A percentile compares a stretch with the other conserved stretches of the same genome.
Evolutionary conservation across 1,140 invertebrate species (phyloP).

Genomic region (Fragariocoptes setiger): DNA sequence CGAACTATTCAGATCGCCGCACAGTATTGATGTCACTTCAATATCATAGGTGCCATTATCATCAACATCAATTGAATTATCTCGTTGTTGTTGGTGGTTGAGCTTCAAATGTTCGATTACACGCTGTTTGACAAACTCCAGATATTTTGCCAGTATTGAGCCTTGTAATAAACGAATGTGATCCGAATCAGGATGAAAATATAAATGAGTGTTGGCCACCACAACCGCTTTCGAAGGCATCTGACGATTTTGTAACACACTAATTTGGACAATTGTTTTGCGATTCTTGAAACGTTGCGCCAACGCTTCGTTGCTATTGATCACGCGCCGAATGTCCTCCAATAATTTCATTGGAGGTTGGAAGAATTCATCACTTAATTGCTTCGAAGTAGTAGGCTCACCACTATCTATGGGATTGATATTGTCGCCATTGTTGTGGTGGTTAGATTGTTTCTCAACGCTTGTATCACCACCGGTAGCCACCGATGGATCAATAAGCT

Average conservation of each 20-base stretch:
- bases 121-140: constrained; percentile 17
- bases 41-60: constrained; percentile 12
- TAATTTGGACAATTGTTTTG: constrained; percentile 18
- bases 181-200: constrained; percentile 56
- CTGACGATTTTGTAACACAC: constrained; percentile 26
- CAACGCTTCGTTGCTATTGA: constrained; percentile 26
- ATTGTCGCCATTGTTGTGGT: no score
- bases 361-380: constrained; percentile 25
- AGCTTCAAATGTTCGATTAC: neutral
- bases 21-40: constrained; percentile 30
- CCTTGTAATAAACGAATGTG: constrained; percentile 41
- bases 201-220: constrained; percentile 62
- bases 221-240: constrained; percentile 20
- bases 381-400: neutral
- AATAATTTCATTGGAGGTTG: constrained; percentile 17
- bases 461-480: constrained; percentile 19
- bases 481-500: neutral
- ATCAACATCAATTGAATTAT: no score
- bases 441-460: constrained; percentile 12
- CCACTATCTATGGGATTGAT: no score
- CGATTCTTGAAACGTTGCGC: constrained; percentile 16
- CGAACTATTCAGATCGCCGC: constrained; percentile 56
- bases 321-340: constrained; percentile 23
- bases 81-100: no score
- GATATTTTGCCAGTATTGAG: constrained; percentile 14